Conservation (phyloP, 2,888 invertebrate genomes). For the Aleiodes leptofemur region DNA sequence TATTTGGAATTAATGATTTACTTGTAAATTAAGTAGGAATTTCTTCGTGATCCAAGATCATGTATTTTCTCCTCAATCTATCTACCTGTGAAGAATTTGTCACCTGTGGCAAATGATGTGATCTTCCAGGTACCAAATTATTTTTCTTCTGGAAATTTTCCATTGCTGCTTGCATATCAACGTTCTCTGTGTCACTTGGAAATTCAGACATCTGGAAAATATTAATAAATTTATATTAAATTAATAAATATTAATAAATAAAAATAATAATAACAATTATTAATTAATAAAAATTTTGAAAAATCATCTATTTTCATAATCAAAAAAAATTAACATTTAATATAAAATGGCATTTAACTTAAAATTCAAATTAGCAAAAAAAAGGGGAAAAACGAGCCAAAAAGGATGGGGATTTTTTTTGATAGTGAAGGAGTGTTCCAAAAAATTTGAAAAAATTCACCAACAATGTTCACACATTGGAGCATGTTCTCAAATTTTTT, state of each 20-base stretch:
- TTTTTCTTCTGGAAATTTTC: constrained; percentile 85
- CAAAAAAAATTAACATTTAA: background rate
- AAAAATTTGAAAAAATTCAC: no score
- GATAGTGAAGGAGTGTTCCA: no score
- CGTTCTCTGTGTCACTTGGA: constrained; percentile 78
- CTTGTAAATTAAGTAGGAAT: no score
- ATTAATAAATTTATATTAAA: background rate
- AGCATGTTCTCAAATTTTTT: no score
- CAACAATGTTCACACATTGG: no score
- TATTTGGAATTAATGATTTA: no score
- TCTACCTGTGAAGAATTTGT: constrained; percentile 79
- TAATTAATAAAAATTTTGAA: background rate
- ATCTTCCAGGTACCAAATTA: constrained; percentile 70
- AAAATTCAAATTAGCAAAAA: background rate
- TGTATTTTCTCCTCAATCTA: background rate
- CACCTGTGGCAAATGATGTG: constrained; percentile 75
- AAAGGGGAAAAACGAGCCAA: no score
- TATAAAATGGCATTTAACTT: background rate
- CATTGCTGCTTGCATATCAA: constrained; percentile 83
- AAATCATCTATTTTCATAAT: background rate
- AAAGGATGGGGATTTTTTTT: no score
- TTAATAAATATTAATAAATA: background rate
- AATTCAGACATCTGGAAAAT: constrained; percentile 78
- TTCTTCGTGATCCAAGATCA: no score
- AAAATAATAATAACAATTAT: background rate